phyloP scores from a whole-genome alignment of 1,140 invertebrate genomes.

The Drosophila albomicans region DNA sequence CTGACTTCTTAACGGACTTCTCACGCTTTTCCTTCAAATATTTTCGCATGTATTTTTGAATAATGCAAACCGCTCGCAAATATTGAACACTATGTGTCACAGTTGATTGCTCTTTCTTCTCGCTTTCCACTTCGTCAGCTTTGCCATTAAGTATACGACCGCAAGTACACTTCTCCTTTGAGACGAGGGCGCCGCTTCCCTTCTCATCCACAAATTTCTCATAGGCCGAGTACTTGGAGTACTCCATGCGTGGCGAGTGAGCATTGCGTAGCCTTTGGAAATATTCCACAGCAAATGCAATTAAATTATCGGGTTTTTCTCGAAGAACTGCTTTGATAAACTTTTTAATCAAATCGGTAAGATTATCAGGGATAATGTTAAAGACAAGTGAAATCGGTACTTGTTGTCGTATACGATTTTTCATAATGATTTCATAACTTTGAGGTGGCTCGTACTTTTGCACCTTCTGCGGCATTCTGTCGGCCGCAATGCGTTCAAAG shows the following conservation, averaged over 20 bases:
- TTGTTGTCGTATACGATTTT: slow-evolving; percentile 62
- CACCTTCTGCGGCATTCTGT: slow-evolving; percentile 68
- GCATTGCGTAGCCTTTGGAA: slow-evolving; percentile 84
- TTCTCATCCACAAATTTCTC: slow-evolving; percentile 63
- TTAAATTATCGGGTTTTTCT: slow-evolving; percentile 85
- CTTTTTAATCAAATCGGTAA: slow-evolving; percentile 86
- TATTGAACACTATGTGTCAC: slow-evolving; percentile 19
- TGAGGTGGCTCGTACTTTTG: slow-evolving; percentile 60
- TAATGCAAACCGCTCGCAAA: slow-evolving; percentile 55
- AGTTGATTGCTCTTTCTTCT: neutral
- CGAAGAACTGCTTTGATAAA: slow-evolving; percentile 86
- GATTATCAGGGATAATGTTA: slow-evolving; percentile 85
- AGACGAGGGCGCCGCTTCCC: neutral
- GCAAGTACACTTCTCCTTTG: slow-evolving; percentile 60
- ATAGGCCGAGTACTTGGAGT: slow-evolving; percentile 56
- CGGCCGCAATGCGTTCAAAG: slow-evolving; percentile 84
- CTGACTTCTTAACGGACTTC: neutral
- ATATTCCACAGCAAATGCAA: slow-evolving; percentile 85
- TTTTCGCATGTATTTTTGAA: slow-evolving; percentile 57
- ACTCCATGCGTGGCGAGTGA: slow-evolving; percentile 60
- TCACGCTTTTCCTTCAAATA: slow-evolving; percentile 51
- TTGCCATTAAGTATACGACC: slow-evolving; percentile 47
- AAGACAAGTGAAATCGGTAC: slow-evolving; percentile 75
- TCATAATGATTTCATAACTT: slow-evolving; percentile 67
- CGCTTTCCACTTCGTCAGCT: neutral